These are phyloP conservation scores for Drosophila colorata DNA, from an alignment of 2,888 invertebrate genomes.

Conservation along the genomic window DNA sequence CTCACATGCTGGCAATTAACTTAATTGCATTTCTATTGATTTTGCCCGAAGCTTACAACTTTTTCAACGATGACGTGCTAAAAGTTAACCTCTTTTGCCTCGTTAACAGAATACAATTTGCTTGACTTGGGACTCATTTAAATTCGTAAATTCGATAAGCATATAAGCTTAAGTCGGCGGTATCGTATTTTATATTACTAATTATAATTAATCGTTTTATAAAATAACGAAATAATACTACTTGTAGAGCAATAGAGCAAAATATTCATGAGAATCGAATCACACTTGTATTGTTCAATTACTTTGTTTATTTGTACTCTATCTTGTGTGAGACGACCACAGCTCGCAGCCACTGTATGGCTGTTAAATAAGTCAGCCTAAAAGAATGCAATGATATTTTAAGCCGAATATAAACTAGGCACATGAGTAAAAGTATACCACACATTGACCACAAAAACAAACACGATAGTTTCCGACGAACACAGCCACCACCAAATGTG, in stretches of 20 bases:
- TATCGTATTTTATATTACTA: too few species aligned
- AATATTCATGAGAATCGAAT: too few species aligned
- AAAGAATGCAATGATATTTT: constrained; percentile 29
- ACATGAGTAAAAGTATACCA: constrained; percentile 10
- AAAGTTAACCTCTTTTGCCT: constrained; percentile 8
- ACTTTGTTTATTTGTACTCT: too few species aligned
- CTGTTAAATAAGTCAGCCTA: constrained; percentile 12
- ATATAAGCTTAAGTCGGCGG: too few species aligned
- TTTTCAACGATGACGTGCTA: constrained; percentile 3
- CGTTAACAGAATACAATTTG: background rate
- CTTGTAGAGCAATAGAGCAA: too few species aligned
- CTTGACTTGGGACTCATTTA: background rate
- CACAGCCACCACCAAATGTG: background rate
- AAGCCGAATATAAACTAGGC: background rate
- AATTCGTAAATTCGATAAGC: too few species aligned
- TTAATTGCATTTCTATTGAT: constrained; percentile 76
- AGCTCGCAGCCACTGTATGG: constrained; percentile 6
- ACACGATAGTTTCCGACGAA: background rate
- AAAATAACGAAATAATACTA: too few species aligned
- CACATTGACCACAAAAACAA: background rate
- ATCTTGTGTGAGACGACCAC: background rate
- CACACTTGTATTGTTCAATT: too few species aligned
- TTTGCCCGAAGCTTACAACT: constrained; percentile 28
- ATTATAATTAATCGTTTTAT: too few species aligned
- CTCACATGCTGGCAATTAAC: constrained; percentile 62